Evolutionary conservation across 2,797 vertebrate genomes (phyloP), one percentile per base, ranked within the genome.

Genomic region (Myotis vivesi): DNA sequence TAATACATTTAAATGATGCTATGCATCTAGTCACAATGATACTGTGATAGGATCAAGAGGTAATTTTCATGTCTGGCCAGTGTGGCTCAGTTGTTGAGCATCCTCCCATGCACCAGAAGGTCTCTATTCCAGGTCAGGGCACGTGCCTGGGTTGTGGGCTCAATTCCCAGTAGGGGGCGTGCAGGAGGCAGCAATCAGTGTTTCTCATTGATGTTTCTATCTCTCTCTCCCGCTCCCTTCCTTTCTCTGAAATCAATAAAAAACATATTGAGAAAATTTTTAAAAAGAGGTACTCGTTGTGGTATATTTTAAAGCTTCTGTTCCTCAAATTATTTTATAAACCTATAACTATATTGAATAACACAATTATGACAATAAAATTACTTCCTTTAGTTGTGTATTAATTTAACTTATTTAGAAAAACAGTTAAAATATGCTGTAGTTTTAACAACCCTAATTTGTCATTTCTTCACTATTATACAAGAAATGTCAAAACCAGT

Each of bases 361-460:
- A 33, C 36, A 79, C 20, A 72, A 44, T 68, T 88, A 38, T 85
- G 33, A 55, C 23, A 87, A 23, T 87, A 38, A 66, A 38, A 81
- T 49, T 64, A 23, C 20, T 79, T 92, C 71, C 44, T 69, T 51
- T 38, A 15, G 15, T 16, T 62, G 10, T 79, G 16, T 69, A 12
- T 77, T 91, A 13, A 66, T 94, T 75, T 87, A 90, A 66, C 75
- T 76, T 91, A 71, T 51, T 92, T 49, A 87, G 41, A 49, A 92
- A 87, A 92, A 33, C 5, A 17, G 15, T 93, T 89, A 87, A 83
- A 89, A 36, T 90, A 16, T 68, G 16, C 22, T 41, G 2, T 25
- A 79, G 36, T 89, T 90, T 94, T 94, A 87, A 64, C 81, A 28
- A 68, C 62, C 53, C 25, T 73, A 20, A 87, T 68, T 89, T 93